Base-by-base conservation (phyloP, 1,140 invertebrate species). In the Schlechtendalia chinensis region DNA sequence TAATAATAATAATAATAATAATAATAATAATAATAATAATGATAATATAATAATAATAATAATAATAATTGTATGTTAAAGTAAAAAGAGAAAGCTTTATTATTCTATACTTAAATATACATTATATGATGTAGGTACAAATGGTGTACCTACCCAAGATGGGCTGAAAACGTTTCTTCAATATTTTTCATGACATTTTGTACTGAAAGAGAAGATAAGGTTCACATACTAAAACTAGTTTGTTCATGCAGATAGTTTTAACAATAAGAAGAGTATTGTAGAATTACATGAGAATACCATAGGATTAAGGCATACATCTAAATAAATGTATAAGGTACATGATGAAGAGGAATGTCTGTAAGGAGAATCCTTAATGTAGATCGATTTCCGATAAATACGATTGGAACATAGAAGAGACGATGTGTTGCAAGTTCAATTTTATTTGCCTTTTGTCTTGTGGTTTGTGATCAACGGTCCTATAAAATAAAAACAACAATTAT, bases 401-500 rank as follows among this genome's bases (percentile, higher is more conserved):
- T 72, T 53, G 17, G 17, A 29, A 72, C 19, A 54, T 72, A 53
- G 47, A 71, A 50, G 11, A 53, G 19, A 27, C 19, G 67, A 19
- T 0, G 45, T 17, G 16, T 53, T 53, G 22, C 22, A 4, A 29
- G 24, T 72, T n/a, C 47, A 54, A 12, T 72, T n/a, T 72, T 53
- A 72, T 54, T 29, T 29, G 47, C 19, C 10, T 53, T 72, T n/a
- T 24, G 65, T 22, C 22, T 50, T 69, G 5, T 17, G 6, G n/a
- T 47, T 69, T 14, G 17, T n/a, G 69, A 54, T 72, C 10, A 14
- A 53, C 47, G 27, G 27, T n/a, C 29, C 69, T 72, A 72, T 16
- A 72, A 72, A 72, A 72, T 24, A 54, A 72, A 72, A 53, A 72
- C 11, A 72, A 72, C 10, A 72, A 54, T 54, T 72, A 72, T 16